Conservation (phyloP, 2,797 vertebrate species). For the Pogonophryne albipinna region DNA sequence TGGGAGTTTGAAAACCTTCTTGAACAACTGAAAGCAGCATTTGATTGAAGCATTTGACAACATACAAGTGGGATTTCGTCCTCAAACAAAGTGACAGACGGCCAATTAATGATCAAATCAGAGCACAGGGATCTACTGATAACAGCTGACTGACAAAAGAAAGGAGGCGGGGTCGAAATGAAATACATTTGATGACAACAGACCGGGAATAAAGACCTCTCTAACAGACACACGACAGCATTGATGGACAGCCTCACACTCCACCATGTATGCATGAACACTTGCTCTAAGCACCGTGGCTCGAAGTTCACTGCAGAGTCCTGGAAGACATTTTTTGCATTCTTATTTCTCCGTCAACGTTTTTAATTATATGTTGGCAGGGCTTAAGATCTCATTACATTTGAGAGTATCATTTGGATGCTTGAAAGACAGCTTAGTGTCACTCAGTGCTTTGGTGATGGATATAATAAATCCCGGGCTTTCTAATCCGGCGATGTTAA, state of each 20-base stretch:
- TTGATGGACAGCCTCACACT: slow-evolving; percentile 27
- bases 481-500: slow-evolving; percentile 86
- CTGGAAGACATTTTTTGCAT: slow-evolving; percentile 70
- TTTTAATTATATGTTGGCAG: slow-evolving; percentile 88
- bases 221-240: slow-evolving; percentile 27
- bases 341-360: slow-evolving; percentile 80
- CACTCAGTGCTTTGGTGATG: slow-evolving; percentile 81
- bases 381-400: slow-evolving; percentile 88
- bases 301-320: slow-evolving; percentile 63
- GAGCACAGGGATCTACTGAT: slow-evolving; percentile 44
- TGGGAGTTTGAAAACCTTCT: too few species aligned
- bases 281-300: slow-evolving; percentile 39
- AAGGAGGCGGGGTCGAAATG: slow-evolving; percentile 30
- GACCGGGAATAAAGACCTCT: slow-evolving; percentile 52
- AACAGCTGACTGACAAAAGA: slow-evolving; percentile 39
- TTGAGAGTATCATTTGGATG: slow-evolving; percentile 83
- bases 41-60: background rate
- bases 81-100: slow-evolving; percentile 25
- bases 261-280: slow-evolving; percentile 47
- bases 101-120: slow-evolving; percentile 54
- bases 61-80: slow-evolving; percentile 14
- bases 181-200: slow-evolving; percentile 37
- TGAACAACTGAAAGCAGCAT: slow-evolving; percentile 13
- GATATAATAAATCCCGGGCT: slow-evolving; percentile 83
- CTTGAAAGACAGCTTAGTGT: slow-evolving; percentile 88